Evolutionary conservation across 2,797 vertebrate genomes (phyloP).

Genomic region (Scleropages formosus): DNA sequence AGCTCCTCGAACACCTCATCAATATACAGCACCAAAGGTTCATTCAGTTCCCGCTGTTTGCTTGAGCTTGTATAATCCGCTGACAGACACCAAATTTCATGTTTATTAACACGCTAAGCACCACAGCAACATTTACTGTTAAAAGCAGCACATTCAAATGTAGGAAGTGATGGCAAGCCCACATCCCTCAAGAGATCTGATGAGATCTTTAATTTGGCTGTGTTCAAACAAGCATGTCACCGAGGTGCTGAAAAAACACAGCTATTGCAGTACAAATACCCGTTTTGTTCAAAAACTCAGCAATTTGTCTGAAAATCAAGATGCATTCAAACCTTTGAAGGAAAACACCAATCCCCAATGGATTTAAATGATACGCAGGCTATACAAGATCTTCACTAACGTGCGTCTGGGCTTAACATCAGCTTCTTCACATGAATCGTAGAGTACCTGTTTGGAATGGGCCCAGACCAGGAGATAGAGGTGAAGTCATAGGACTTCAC

Average conservation of each 20-base stretch:
- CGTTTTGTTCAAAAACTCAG: background rate
- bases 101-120: constrained; percentile 1
- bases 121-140: background rate
- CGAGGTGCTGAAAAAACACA: background rate
- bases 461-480: too few relatives aligned
- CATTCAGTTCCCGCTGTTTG: background rate
- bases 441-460: background rate
- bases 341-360: background rate
- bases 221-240: background rate
- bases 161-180: background rate
- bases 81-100: background rate
- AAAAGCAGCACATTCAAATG: background rate
- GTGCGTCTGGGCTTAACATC: background rate
- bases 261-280: background rate
- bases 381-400: background rate
- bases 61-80: background rate
- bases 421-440: background rate
- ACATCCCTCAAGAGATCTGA: background rate
- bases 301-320: constrained; percentile 15
- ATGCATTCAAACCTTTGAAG: background rate
- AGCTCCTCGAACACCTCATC: too few relatives aligned
- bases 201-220: constrained; percentile 8
- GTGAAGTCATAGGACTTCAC: too few relatives aligned
- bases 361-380: background rate
- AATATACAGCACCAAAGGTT: too few relatives aligned